Evolutionary conservation across 2,888 invertebrate species (phyloP).

Genomic region (Chloromyia formosa): DNA sequence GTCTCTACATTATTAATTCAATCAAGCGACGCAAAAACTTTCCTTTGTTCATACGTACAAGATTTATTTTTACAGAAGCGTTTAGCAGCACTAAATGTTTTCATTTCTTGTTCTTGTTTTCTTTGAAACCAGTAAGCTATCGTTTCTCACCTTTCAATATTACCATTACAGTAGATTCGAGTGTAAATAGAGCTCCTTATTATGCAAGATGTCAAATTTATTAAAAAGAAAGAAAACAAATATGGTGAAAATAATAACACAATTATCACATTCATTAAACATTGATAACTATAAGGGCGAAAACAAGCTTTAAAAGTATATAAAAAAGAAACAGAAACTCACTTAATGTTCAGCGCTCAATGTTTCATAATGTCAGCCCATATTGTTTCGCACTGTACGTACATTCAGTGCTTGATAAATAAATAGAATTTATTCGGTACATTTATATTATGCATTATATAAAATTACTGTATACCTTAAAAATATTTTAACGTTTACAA

Average conservation of each 20-base stretch:
- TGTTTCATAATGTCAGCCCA: not conserved
- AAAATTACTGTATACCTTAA: slow-evolving; percentile 34
- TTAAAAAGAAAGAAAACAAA: slow-evolving; percentile 1
- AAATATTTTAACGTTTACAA: slow-evolving; percentile 22
- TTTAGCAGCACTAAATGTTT: too few relatives aligned
- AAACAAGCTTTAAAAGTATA: not conserved
- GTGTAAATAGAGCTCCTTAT: not conserved
- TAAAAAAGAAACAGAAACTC: too few relatives aligned
- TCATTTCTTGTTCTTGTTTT: too few relatives aligned
- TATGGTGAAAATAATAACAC: slow-evolving; percentile 10
- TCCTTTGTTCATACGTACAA: too few relatives aligned
- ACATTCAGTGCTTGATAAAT: slow-evolving; percentile 36
- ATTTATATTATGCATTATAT: not conserved
- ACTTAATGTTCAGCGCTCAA: too few relatives aligned
- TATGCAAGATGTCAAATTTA: slow-evolving; percentile 10
- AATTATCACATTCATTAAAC: slow-evolving; percentile 37
- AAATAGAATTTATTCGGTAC: slow-evolving; percentile 12
- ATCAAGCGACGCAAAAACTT: too few relatives aligned
- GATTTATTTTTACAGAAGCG: too few relatives aligned
- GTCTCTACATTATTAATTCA: too few relatives aligned
- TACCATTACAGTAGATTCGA: not conserved
- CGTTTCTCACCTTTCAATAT: not conserved
- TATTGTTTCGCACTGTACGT: not conserved
- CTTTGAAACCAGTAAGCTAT: not conserved
- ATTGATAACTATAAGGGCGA: slow-evolving; percentile 14